phyloP scores from a whole-genome alignment of 1,140 invertebrate genomes.

The Drosophila pectinifera region DNA sequence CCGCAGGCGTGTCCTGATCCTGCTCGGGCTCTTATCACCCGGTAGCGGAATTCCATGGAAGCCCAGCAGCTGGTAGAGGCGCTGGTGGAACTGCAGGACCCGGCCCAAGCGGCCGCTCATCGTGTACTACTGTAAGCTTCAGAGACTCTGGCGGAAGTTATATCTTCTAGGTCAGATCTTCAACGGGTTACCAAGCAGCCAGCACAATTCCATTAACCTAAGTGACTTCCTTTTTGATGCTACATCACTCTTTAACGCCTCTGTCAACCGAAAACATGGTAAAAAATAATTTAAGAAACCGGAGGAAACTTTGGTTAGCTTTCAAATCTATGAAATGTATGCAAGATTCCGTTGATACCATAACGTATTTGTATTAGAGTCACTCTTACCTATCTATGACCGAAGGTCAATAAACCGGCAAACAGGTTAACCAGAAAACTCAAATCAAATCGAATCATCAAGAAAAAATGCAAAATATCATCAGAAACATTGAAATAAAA shows the following conservation, averaged over 20 bases:
- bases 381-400: too few relatives aligned
- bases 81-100: slow-evolving; percentile 62
- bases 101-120: slow-evolving; percentile 47
- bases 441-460: neutral
- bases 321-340: neutral
- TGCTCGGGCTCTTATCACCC: slow-evolving; percentile 2
- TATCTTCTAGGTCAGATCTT: slow-evolving; percentile 9
- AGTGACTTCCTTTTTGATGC: neutral
- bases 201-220: slow-evolving; percentile 16
- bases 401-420: too few relatives aligned
- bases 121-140: slow-evolving; percentile 29
- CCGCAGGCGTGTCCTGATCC: neutral
- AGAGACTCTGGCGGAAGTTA: neutral
- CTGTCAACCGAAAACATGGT: neutral
- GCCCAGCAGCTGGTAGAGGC: slow-evolving; percentile 67
- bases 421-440: too few relatives aligned
- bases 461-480: neutral
- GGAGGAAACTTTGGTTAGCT: neutral
- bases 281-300: neutral
- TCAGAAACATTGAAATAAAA: neutral
- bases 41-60: slow-evolving; percentile 54
- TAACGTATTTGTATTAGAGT: too few relatives aligned
- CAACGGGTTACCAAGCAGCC: neutral
- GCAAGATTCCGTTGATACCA: too few relatives aligned
- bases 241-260: neutral